A percentile compares a stretch with the other conserved stretches of the same genome.
phyloP scores from a whole-genome alignment of 2,888 invertebrate genomes.

The Seira musarum region DNA sequence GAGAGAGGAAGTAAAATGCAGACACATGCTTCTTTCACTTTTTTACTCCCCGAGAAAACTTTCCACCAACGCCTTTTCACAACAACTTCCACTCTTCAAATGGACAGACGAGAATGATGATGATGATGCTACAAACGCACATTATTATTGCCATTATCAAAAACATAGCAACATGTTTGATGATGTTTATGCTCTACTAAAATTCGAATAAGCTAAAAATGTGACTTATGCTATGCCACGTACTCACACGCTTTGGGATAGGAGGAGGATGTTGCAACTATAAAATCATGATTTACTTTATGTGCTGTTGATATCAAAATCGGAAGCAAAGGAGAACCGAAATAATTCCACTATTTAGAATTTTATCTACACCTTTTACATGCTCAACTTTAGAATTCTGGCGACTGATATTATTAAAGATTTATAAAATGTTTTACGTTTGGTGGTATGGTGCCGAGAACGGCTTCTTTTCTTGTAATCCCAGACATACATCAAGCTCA shows the following conservation, averaged over 20 bases:
- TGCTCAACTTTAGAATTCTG: no score
- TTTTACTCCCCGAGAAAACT: background rate
- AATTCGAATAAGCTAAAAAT: slow-evolving; percentile 27
- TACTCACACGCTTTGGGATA: no score
- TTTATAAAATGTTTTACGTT: no score
- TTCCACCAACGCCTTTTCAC: no score
- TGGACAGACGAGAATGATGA: background rate
- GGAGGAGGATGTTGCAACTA: no score
- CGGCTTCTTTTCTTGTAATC: no score
- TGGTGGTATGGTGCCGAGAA: no score
- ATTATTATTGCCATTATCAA: slow-evolving; percentile 22
- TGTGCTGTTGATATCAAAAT: slow-evolving; percentile 24
- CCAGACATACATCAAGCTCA: no score
- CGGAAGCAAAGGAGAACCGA: background rate
- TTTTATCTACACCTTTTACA: no score
- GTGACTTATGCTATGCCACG: slow-evolving; percentile 21
- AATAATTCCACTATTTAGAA: no score
- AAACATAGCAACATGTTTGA: slow-evolving; percentile 35
- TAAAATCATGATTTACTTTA: background rate
- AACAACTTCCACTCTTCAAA: background rate
- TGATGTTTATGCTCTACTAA: slow-evolving; percentile 45
- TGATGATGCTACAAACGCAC: background rate
- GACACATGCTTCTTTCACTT: slow-evolving; percentile 32
- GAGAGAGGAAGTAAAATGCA: no score
- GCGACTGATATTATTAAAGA: no score